Evolutionary conservation across 2,888 invertebrate genomes (phyloP).

Genomic region (Nebria salina): DNA sequence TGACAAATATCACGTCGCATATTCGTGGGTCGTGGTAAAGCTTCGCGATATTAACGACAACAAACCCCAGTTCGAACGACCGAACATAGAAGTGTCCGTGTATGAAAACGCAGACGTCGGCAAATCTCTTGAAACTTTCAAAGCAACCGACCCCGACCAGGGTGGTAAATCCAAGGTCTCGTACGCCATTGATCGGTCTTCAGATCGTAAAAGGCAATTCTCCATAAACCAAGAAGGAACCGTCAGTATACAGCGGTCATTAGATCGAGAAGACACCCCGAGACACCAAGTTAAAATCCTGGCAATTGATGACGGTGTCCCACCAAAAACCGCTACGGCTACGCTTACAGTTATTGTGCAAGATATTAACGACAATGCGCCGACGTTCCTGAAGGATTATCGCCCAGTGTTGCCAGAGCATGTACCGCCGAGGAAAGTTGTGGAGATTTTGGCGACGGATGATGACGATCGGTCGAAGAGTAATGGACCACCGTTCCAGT

Average conservation of each 20-base stretch:
- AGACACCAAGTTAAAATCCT: slow-evolving; percentile 96
- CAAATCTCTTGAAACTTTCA: slow-evolving; percentile 90
- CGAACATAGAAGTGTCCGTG: slow-evolving; percentile 91
- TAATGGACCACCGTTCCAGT: slow-evolving; percentile 96
- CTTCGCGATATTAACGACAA: slow-evolving; percentile 97
- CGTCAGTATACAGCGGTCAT: slow-evolving; percentile 89
- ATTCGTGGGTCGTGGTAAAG: slow-evolving; percentile 94
- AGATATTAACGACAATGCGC: slow-evolving; percentile 95
- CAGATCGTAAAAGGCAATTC: slow-evolving; percentile 93
- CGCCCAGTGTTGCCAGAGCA: slow-evolving; percentile 94
- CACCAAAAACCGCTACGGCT: slow-evolving; percentile 92
- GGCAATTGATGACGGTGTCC: slow-evolving; percentile 93
- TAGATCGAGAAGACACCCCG: slow-evolving; percentile 95
- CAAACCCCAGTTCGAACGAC: slow-evolving; percentile 92
- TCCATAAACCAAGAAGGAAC: slow-evolving; percentile 95
- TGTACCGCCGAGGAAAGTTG: slow-evolving; percentile 89
- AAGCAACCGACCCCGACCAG: slow-evolving; percentile 96
- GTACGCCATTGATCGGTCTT: slow-evolving; percentile 90
- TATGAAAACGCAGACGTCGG: slow-evolving; percentile 93
- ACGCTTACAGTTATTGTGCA: slow-evolving; percentile 94
- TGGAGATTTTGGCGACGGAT: slow-evolving; percentile 92
- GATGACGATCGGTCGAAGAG: slow-evolving; percentile 94
- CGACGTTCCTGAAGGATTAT: slow-evolving; percentile 91
- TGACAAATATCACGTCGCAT: slow-evolving; percentile 97
- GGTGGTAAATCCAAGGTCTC: slow-evolving; percentile 92